These are phyloP conservation scores for Microctonus brassicae DNA, from an alignment of 2,888 invertebrate genomes.

Conservation along the genomic window DNA sequence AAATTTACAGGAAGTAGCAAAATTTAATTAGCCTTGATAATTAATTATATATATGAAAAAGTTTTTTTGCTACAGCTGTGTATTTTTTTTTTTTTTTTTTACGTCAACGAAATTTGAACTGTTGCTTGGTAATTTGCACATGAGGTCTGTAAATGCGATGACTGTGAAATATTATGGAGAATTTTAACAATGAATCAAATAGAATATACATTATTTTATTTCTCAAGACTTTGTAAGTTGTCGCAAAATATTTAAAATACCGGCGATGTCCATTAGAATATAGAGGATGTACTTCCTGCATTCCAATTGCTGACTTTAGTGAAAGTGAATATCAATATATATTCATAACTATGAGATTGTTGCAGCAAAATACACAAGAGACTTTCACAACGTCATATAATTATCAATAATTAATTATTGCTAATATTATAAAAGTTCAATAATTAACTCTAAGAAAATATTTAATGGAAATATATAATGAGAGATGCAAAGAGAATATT, in stretches of 20 bases:
- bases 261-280: background rate
- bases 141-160: background rate
- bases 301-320: constrained; percentile 37
- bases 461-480: background rate
- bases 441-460: background rate
- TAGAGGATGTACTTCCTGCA: constrained; percentile 45
- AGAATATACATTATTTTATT: constrained; percentile 5
- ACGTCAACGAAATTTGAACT: background rate
- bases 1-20: background rate
- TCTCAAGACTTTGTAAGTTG: constrained; percentile 10
- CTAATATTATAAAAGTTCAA: background rate
- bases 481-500: background rate
- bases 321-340: constrained; percentile 25
- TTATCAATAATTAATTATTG: background rate
- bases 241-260: background rate
- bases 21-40: background rate
- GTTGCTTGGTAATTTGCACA: background rate
- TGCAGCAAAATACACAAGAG: background rate
- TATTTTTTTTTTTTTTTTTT: background rate
- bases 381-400: background rate
- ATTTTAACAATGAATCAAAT: background rate
- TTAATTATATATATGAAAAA: background rate
- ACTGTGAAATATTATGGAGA: background rate
- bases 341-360: background rate
- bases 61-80: background rate